Evolutionary conservation across 2,888 invertebrate genomes (phyloP), one percentile per base, ranked within the genome.

Genomic region (Stenotaenia linearis): DNA sequence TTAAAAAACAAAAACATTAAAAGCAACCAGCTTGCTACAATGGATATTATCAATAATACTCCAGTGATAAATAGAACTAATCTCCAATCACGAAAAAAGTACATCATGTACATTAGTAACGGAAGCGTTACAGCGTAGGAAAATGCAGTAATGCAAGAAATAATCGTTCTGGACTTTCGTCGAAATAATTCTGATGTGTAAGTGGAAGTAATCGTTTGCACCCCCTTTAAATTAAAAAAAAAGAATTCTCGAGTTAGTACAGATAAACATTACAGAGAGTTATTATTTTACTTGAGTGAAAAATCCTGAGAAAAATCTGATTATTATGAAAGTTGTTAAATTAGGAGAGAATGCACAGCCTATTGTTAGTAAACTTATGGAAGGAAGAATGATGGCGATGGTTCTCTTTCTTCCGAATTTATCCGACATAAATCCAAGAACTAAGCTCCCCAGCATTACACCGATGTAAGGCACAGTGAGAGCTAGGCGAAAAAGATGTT

Each of bases 401-500:
- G 32, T 32, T 2, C 32, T 3, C 18, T 10, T 32, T 21, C 75
- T 28, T 30, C 75, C 75, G n/a, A n/a, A 75, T 32, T 37, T 32
- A 12, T 75, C 75, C 0, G 75, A 32, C 10, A 75, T 18, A 21
- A 12, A 32, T 32, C 75, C 75, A 37, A 75, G 35, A 1, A 75
- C 30, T 7, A 75, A 4, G 10, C 75, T 32, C 12, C 75, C 75
- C 21, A 75, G 18, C 75, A 75, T 75, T 21, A 75, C 32, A 30
- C 75, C 75, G 9, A 75, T 21, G 75, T 32, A 75, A 0, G 75
- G 32, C 21, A 32, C 30, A 23, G 75, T 35, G 18, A 75, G 75
- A 10, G 18, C 75, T 6, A 75, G 37, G n/a, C 37, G 75, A 18
- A 75, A 37, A 30, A 75, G 75, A 75, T 75, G 15, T 75, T 75